Conservation (phyloP, 1,140 invertebrate species). For the Chrysopa pallens region DNA sequence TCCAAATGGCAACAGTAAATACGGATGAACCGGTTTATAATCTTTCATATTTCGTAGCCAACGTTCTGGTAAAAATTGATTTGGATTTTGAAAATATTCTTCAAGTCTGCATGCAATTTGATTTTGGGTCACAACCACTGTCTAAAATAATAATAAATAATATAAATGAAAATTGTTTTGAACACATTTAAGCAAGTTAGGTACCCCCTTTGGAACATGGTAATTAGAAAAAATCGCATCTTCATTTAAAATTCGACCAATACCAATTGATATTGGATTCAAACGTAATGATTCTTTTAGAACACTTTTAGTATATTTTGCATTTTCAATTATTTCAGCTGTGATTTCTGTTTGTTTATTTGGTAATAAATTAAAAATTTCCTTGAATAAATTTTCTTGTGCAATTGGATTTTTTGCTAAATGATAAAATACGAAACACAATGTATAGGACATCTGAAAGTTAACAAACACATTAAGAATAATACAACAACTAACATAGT, state of each 20-base stretch:
- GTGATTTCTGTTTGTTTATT: constrained; percentile 31
- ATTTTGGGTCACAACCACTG: constrained; percentile 74
- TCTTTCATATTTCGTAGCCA: constrained; percentile 38
- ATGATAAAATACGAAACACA: constrained; percentile 66
- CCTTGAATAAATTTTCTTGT: constrained; percentile 55
- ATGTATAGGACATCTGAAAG: constrained; percentile 62
- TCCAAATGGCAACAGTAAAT: constrained; percentile 70
- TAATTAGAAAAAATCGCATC: constrained; percentile 68
- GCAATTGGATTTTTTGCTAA: constrained; percentile 48
- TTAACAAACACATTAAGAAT: constrained; percentile 3
- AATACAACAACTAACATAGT: background rate
- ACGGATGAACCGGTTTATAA: constrained; percentile 47
- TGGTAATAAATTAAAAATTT: constrained; percentile 37
- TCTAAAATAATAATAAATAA: constrained; percentile 35
- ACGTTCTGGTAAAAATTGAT: constrained; percentile 55
- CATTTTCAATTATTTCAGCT: constrained; percentile 34
- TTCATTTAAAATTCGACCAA: constrained; percentile 57
- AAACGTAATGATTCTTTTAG: constrained; percentile 71
- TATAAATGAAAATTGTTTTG: background rate
- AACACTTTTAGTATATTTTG: constrained; percentile 56
- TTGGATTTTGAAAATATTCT: constrained; percentile 48
- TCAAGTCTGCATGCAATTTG: constrained; percentile 52
- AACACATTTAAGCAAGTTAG: too few species aligned
- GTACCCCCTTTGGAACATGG: constrained; percentile 67
- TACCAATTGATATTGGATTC: constrained; percentile 66